Percentiles rank a stretch among this genome's conserved stretches.
Evolutionary conservation across 1,140 invertebrate genomes (phyloP).

Genomic region (Diorhabda sublineata): DNA sequence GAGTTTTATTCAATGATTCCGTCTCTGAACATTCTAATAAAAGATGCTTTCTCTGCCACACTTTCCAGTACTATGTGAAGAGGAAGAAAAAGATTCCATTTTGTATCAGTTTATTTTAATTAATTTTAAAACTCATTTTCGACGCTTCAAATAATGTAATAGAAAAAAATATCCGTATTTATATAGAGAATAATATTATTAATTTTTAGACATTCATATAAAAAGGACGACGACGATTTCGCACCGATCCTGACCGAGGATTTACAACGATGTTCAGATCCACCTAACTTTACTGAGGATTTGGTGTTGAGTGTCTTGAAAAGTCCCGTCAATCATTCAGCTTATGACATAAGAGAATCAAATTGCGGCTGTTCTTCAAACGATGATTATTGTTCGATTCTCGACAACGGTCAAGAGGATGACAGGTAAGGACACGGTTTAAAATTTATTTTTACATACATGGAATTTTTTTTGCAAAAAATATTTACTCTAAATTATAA

Average conservation of each 20-base stretch:
- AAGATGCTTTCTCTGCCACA: no score
- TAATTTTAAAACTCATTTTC: no score
- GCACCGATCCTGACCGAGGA: slow-evolving; percentile 6
- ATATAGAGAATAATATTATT: background rate
- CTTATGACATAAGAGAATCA: slow-evolving; percentile 26
- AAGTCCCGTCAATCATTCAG: slow-evolving; percentile 51
- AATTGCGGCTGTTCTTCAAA: slow-evolving; percentile 34
- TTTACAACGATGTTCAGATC: background rate
- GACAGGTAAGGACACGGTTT: slow-evolving; percentile 27
- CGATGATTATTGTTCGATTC: slow-evolving; percentile 47
- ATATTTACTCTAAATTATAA: no score
- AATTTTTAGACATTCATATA: slow-evolving; percentile 14
- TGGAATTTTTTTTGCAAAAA: no score
- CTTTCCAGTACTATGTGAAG: no score
- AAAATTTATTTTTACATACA: no score
- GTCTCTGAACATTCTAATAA: no score
- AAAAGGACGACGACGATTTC: slow-evolving; percentile 13
- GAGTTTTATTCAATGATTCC: no score
- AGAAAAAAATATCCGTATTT: no score
- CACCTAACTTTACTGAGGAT: slow-evolving; percentile 45
- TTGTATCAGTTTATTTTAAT: no score
- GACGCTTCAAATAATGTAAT: no score
- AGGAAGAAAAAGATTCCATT: no score
- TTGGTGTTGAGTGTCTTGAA: slow-evolving; percentile 58
- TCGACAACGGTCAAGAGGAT: slow-evolving; percentile 39